Percentiles rank a stretch among this genome's conserved stretches.
Evolutionary conservation across 2,113 vertebrate species (phyloP).

Genomic region (Alexandromys fortis): DNA sequence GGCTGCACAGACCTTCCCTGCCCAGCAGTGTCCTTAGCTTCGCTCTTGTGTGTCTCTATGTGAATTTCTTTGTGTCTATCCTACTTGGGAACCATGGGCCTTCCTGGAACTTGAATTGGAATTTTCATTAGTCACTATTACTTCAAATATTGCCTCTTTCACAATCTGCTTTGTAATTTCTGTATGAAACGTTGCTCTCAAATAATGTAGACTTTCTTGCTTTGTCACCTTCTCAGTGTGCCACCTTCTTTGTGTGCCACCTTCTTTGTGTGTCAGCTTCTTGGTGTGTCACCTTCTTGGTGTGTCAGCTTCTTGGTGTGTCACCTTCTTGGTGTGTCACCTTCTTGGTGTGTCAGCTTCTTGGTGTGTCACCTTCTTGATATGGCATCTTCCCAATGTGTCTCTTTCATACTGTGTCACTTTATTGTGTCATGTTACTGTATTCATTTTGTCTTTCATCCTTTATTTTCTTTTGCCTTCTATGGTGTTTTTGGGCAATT

Average conservation of each 20-base stretch:
- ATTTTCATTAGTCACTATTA: background rate
- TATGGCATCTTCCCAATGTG: background rate
- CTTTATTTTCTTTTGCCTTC: background rate
- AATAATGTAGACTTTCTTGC: background rate
- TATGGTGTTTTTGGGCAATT: background rate
- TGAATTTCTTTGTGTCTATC: background rate
- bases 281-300: too few species aligned
- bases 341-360: background rate
- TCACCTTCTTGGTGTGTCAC: rapidly evolving
- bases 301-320: background rate
- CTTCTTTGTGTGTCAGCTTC: background rate
- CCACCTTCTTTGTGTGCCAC: rapidly evolving
- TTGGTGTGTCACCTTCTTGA: too few species aligned
- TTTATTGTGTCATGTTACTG: background rate
- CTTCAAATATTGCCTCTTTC: background rate
- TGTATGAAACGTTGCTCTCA: background rate
- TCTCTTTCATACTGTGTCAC: background rate
- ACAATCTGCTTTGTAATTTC: background rate
- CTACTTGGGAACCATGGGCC: background rate
- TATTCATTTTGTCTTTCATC: background rate
- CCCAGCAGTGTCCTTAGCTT: background rate
- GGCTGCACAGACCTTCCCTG: too few species aligned
- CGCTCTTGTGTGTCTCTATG: background rate
- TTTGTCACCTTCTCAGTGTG: background rate
- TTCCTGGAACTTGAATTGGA: background rate